Evolutionary conservation across 2,113 vertebrate species (phyloP).

Genomic region (Rhea americana): DNA sequence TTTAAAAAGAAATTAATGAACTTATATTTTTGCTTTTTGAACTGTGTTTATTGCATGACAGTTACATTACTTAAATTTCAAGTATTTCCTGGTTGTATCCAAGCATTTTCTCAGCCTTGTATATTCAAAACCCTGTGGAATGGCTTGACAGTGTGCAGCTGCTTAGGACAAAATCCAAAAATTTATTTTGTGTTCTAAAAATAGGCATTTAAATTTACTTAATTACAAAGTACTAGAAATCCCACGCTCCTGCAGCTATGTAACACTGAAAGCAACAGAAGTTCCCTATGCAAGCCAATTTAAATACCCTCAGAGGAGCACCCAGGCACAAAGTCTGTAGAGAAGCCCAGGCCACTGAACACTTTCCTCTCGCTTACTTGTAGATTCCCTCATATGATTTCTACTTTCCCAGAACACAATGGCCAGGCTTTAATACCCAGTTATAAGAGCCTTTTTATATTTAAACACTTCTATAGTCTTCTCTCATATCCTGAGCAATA

Average conservation of each 20-base stretch:
- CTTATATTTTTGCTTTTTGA: constrained; percentile 51
- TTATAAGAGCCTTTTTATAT: neutral
- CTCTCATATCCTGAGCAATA: neutral
- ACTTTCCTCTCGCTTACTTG: neutral
- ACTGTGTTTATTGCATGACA: constrained; percentile 6
- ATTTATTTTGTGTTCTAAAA: constrained; percentile 52
- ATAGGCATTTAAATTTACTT: constrained; percentile 41
- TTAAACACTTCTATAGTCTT: neutral
- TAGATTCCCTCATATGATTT: neutral
- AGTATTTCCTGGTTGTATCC: constrained; percentile 27
- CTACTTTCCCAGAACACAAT: neutral
- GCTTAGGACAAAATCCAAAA: constrained; percentile 52
- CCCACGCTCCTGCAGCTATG: neutral
- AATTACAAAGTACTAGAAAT: constrained; percentile 50
- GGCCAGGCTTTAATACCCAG: neutral
- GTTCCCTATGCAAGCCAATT: neutral
- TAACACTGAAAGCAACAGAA: constrained; percentile 25
- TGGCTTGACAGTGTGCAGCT: constrained; percentile 58
- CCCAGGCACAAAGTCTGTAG: neutral
- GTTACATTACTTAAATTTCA: constrained; percentile 69
- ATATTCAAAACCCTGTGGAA: constrained; percentile 57
- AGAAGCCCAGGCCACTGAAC: neutral
- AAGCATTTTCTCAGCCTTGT: constrained; percentile 38
- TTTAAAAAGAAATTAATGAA: constrained; percentile 46
- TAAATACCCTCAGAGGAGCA: neutral